Percentiles rank a stretch among this genome's conserved stretches.
These are phyloP conservation scores for Gnathonemus echidnorhynchus DNA, from an alignment of 2,113 vertebrate genomes.

Conservation along the genomic window DNA sequence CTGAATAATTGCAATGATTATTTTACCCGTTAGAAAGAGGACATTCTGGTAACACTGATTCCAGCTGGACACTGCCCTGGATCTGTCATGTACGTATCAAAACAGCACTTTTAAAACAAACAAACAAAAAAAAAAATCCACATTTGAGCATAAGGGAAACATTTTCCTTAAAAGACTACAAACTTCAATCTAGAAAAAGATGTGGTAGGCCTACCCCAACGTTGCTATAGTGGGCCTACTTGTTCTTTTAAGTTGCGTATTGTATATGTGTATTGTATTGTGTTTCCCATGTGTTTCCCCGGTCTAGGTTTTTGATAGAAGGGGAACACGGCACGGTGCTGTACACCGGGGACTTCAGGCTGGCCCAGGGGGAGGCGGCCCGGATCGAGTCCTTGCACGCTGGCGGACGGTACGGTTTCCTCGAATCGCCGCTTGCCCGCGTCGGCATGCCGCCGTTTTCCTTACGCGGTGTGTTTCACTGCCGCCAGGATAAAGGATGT, in stretches of 20 bases:
- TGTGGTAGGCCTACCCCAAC: not conserved
- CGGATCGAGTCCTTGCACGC: conserved; percentile 87
- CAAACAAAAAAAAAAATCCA: not conserved
- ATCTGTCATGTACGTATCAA: conserved; percentile 82
- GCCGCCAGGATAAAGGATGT: conserved; percentile 82
- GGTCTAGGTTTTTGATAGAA: conserved; percentile 90
- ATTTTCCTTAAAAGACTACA: not conserved
- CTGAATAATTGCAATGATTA: not conserved
- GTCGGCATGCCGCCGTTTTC: too few species aligned
- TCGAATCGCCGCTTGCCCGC: not conserved
- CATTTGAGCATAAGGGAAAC: not conserved
- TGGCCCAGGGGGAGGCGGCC: conserved; percentile 75
- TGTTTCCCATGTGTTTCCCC: not conserved
- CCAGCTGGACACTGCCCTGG: conserved; percentile 94
- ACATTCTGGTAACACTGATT: conserved; percentile 82
- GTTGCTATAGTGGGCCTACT: not conserved
- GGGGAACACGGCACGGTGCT: conserved; percentile 81
- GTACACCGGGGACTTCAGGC: conserved; percentile 91
- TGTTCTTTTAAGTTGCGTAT: not conserved
- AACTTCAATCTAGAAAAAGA: not conserved
- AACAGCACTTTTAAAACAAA: not conserved
- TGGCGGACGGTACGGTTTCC: conserved; percentile 67
- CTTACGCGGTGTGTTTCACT: not conserved
- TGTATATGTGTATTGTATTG: not conserved
- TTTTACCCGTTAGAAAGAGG: conserved; percentile 73